Percentiles rank a stretch among this genome's conserved stretches.
Evolutionary conservation across 2,113 vertebrate species (phyloP).

Genomic region (Corythaixoides concolor): DNA sequence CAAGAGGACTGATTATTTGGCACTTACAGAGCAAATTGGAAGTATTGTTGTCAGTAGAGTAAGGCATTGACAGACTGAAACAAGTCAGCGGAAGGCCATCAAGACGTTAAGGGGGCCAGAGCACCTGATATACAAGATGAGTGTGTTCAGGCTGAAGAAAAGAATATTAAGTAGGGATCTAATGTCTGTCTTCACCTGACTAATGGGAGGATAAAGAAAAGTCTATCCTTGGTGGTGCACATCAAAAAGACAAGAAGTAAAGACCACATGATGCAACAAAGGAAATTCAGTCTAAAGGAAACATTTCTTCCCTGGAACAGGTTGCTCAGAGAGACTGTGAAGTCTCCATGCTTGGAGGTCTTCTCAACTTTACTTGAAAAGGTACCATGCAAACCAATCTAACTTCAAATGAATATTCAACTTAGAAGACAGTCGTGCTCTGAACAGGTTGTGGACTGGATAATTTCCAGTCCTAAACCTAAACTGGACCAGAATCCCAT

Average conservation of each 20-base stretch:
- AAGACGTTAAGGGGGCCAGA: background rate
- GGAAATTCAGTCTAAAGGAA: background rate
- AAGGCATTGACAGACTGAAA: background rate
- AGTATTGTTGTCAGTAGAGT: background rate
- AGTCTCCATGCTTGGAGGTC: background rate
- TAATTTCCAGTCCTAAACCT: background rate
- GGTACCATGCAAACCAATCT: background rate
- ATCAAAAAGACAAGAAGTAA: background rate
- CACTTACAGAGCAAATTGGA: background rate
- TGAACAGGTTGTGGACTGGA: background rate
- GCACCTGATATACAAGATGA: background rate
- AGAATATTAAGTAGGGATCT: background rate
- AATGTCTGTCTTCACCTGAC: background rate
- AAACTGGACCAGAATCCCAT: background rate
- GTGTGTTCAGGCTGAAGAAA: background rate
- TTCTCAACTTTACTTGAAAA: background rate
- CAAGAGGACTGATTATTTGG: background rate
- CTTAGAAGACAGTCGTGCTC: background rate
- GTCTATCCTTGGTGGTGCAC: background rate
- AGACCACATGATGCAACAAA: background rate
- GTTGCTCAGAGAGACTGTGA: background rate
- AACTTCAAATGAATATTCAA: background rate
- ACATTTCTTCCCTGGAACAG: background rate
- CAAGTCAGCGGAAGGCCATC: background rate
- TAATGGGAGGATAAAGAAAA: background rate